Conservation (phyloP, 2,797 vertebrate species). For the Acropternis orthonyx region DNA sequence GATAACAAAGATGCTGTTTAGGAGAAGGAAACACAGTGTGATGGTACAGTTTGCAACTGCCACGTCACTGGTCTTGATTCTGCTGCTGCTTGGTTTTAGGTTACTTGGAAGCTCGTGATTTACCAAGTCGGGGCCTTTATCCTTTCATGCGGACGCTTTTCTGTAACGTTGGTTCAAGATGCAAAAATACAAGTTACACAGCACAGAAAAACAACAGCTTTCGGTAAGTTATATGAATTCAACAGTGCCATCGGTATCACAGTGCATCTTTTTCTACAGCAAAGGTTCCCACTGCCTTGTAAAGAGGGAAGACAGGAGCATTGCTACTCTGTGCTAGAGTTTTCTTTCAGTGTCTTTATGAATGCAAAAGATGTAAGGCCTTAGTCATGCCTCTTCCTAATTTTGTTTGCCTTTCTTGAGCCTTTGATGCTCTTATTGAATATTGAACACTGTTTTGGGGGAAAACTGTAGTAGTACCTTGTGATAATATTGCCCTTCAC, state of each 20-base stretch:
- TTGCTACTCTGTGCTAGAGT: neutral
- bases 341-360: neutral
- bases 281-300: neutral
- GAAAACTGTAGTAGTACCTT: neutral
- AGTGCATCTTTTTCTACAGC: neutral
- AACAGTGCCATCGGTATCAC: no score
- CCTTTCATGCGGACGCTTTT: constrained; percentile 72
- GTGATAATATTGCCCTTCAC: neutral
- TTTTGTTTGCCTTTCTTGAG: neutral
- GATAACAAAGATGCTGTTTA: neutral
- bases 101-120: constrained; percentile 73
- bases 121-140: constrained; percentile 69
- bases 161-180: constrained; percentile 71
- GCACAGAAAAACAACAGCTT: neutral
- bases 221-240: neutral
- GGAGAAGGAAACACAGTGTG: neutral
- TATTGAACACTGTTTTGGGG: neutral
- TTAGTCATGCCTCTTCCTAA: neutral
- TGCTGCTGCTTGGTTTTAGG: constrained; percentile 51
- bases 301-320: neutral
- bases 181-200: constrained; percentile 55
- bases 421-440: neutral
- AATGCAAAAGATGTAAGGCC: neutral
- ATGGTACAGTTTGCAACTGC: neutral
- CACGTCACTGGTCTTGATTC: neutral